phyloP scores from a whole-genome alignment of 1,140 invertebrate genomes.

The Berghia stephanieae region DNA sequence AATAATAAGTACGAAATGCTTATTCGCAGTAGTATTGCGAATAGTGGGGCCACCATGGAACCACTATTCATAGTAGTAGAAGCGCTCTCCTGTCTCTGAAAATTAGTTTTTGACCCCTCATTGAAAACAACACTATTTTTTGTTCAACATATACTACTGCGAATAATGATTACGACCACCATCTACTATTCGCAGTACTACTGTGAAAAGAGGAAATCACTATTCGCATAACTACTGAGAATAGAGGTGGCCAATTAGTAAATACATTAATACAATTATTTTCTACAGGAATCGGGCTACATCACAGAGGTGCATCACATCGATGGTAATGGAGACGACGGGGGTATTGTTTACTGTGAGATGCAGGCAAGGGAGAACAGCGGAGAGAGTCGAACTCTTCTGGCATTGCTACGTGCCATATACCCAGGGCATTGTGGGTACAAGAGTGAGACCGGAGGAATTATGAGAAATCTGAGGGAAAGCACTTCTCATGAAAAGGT shows the following conservation, averaged over 20 bases:
- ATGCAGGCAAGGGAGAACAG: constrained; percentile 88
- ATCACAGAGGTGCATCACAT: constrained; percentile 92
- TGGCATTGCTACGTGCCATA: constrained; percentile 74
- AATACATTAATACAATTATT: neutral
- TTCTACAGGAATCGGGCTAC: constrained; percentile 78
- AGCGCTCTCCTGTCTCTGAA: too few relatives aligned
- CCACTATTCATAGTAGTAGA: too few relatives aligned
- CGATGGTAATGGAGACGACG: constrained; percentile 85
- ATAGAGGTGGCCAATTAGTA: too few relatives aligned
- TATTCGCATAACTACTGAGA: neutral
- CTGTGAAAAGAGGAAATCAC: neutral
- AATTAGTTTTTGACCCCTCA: too few relatives aligned
- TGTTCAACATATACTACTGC: neutral
- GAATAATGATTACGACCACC: too few relatives aligned
- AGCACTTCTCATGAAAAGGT: constrained; percentile 85
- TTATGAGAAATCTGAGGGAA: constrained; percentile 83
- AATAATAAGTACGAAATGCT: too few relatives aligned
- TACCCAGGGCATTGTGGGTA: constrained; percentile 86
- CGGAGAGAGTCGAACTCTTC: constrained; percentile 75
- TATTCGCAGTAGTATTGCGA: too few relatives aligned
- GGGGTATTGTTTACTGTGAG: constrained; percentile 92
- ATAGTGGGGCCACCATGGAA: too few relatives aligned
- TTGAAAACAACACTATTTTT: neutral
- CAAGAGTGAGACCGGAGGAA: constrained; percentile 84
- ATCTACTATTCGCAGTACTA: too few relatives aligned